Conservation (phyloP, 1,140 invertebrate genomes). For the Riptortus pedestris region DNA sequence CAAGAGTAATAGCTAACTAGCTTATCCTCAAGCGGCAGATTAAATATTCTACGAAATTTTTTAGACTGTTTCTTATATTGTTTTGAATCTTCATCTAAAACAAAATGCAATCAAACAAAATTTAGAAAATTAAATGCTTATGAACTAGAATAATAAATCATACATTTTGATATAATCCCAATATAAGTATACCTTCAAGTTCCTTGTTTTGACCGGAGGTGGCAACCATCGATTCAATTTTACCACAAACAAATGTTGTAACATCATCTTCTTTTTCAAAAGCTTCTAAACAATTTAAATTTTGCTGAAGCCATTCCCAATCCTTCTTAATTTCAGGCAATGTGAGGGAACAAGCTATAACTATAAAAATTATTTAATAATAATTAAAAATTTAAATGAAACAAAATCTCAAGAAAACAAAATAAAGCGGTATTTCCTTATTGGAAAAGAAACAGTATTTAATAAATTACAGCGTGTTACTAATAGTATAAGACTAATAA, state of each 20-base stretch:
- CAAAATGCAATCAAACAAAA: slow-evolving; percentile 29
- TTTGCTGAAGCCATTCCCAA: slow-evolving; percentile 87
- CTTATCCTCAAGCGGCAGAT: slow-evolving; percentile 86
- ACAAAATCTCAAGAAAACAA: not conserved
- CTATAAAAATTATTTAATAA: slow-evolving; percentile 44
- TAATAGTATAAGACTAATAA: too few relatives aligned
- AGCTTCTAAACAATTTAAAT: slow-evolving; percentile 76
- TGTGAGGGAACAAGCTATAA: slow-evolving; percentile 74
- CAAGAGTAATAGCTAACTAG: slow-evolving; percentile 90
- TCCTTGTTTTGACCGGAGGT: slow-evolving; percentile 34
- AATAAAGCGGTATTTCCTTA: not conserved
- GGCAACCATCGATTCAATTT: slow-evolving; percentile 87
- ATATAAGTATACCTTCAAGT: slow-evolving; percentile 24
- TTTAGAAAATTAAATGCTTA: not conserved
- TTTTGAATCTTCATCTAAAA: slow-evolving; percentile 68
- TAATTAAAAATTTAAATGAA: not conserved
- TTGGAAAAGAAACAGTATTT: not conserved
- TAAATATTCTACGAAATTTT: slow-evolving; percentile 83
- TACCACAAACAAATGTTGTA: slow-evolving; percentile 89
- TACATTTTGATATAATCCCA: not conserved
- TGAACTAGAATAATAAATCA: not conserved
- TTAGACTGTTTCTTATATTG: slow-evolving; percentile 67
- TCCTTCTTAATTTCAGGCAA: slow-evolving; percentile 77
- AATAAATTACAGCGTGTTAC: too few relatives aligned
- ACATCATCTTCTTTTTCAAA: slow-evolving; percentile 92